Evolutionary conservation across 64 coral and sea anemone genomes (phyloP).

Genomic region (Acropora tenuis): DNA sequence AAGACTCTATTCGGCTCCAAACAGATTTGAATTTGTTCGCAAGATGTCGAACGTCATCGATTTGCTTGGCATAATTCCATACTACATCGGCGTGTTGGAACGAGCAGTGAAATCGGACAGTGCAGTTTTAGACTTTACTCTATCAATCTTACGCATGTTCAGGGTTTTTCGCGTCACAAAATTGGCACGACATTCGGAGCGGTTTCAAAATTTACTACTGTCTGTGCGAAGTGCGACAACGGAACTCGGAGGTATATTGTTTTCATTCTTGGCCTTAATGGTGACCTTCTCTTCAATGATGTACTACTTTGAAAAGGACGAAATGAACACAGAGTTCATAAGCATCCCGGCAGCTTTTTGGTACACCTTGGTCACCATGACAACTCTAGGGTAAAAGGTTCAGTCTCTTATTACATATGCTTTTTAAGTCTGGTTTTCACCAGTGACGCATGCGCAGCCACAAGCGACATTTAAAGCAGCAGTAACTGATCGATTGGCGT

Average conservation of each 20-base stretch:
- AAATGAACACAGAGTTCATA: slow-evolving; percentile 10
- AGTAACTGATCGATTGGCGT: too few species aligned
- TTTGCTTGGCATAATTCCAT: slow-evolving; percentile 80
- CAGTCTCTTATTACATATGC: background rate
- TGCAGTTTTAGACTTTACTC: slow-evolving; percentile 41
- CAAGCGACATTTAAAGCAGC: too few species aligned
- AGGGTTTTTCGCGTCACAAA: slow-evolving; percentile 87
- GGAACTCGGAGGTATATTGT: slow-evolving; percentile 88
- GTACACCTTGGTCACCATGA: slow-evolving; percentile 95
- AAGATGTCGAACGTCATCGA: slow-evolving; percentile 79
- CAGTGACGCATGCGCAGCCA: too few species aligned
- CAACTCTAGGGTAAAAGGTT: slow-evolving; percentile 80
- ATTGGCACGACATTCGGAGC: slow-evolving; percentile 73
- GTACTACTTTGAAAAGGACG: slow-evolving; percentile 60
- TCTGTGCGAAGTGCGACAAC: slow-evolving; percentile 72
- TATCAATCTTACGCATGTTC: slow-evolving; percentile 75
- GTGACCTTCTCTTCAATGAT: slow-evolving; percentile 77
- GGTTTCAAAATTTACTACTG: slow-evolving; percentile 66
- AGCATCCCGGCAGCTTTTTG: slow-evolving; percentile 90
- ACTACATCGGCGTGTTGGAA: slow-evolving; percentile 71
- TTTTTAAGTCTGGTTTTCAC: too few species aligned
- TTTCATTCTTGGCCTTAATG: slow-evolving; percentile 82
- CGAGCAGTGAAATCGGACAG: slow-evolving; percentile 42
- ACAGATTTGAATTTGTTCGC: slow-evolving; percentile 63
- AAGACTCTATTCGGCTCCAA: slow-evolving; percentile 65